These are phyloP conservation scores for Cichlasoma orientale DNA, from an alignment of 2,797 vertebrate species.

Conservation along the genomic window DNA sequence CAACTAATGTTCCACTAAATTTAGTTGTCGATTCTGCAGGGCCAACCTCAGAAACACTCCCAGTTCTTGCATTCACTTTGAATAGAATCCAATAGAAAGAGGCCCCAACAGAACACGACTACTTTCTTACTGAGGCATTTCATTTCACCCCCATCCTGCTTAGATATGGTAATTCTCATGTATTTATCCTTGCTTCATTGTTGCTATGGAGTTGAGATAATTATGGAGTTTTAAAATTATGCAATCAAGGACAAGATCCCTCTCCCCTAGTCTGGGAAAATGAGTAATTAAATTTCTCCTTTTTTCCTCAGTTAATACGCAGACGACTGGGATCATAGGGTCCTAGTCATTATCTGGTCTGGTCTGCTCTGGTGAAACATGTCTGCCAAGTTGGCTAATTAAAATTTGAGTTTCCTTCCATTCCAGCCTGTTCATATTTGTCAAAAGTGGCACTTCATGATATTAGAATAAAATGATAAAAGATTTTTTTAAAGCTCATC, in stretches of 20 bases:
- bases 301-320: slow-evolving; percentile 50
- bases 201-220: slow-evolving; percentile 58
- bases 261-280: slow-evolving; percentile 50
- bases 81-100: slow-evolving; percentile 3
- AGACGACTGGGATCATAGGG: slow-evolving; percentile 50
- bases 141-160: not conserved
- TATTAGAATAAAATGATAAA: slow-evolving; percentile 7
- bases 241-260: slow-evolving; percentile 62
- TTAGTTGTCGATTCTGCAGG: slow-evolving; percentile 19
- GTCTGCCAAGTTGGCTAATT: slow-evolving; percentile 64
- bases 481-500: not conserved
- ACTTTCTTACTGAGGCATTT: not conserved
- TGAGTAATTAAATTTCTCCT: slow-evolving; percentile 68
- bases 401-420: slow-evolving; percentile 56
- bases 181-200: slow-evolving; percentile 31
- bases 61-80: not conserved
- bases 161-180: not conserved
- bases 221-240: slow-evolving; percentile 66
- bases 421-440: slow-evolving; percentile 33
- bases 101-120: not conserved
- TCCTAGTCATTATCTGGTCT: slow-evolving; percentile 63
- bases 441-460: slow-evolving; percentile 38
- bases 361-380: slow-evolving; percentile 57
- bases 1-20: slow-evolving; percentile 37
- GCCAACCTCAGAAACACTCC: slow-evolving; percentile 5